phyloP scores from a whole-genome alignment of 1,140 invertebrate genomes.

The Sycophila sp. region DNA sequence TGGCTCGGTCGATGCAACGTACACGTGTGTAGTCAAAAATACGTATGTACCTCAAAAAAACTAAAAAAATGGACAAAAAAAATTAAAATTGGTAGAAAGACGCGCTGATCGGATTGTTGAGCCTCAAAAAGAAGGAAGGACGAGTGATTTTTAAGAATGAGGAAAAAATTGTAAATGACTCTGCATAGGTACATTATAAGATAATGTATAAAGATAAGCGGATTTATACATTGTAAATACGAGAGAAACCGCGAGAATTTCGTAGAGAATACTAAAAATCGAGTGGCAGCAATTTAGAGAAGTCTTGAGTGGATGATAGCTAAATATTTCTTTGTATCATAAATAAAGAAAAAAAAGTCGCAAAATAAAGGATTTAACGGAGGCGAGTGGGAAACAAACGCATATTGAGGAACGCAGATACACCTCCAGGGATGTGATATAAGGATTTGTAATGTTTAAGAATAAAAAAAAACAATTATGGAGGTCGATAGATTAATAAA shows the following conservation, averaged over 20 bases:
- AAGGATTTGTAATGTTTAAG: slow-evolving; percentile 63
- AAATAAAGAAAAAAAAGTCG: slow-evolving; percentile 23
- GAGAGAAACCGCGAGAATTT: slow-evolving; percentile 6
- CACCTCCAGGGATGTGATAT: slow-evolving; percentile 59
- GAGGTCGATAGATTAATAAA: slow-evolving; percentile 42
- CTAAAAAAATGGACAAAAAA: neutral
- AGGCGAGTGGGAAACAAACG: neutral
- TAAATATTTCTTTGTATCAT: slow-evolving; percentile 56
- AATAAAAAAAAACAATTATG: slow-evolving; percentile 30
- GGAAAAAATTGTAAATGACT: slow-evolving; percentile 43
- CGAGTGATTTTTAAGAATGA: neutral
- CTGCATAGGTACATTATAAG: slow-evolving; percentile 50
- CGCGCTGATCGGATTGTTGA: neutral
- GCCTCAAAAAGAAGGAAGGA: neutral
- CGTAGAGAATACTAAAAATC: neutral
- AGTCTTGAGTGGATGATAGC: slow-evolving; percentile 39
- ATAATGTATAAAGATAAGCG: slow-evolving; percentile 59
- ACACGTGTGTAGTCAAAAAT: too few relatives aligned
- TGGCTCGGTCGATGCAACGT: neutral
- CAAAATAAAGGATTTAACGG: neutral
- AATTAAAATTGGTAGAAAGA: neutral
- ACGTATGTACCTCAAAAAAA: too few relatives aligned
- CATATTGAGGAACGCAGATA: slow-evolving; percentile 38
- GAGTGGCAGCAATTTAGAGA: slow-evolving; percentile 54
- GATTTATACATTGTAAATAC: slow-evolving; percentile 62